Evolutionary conservation across 2,888 invertebrate species (phyloP).

Genomic region (Trachelus tabidus): DNA sequence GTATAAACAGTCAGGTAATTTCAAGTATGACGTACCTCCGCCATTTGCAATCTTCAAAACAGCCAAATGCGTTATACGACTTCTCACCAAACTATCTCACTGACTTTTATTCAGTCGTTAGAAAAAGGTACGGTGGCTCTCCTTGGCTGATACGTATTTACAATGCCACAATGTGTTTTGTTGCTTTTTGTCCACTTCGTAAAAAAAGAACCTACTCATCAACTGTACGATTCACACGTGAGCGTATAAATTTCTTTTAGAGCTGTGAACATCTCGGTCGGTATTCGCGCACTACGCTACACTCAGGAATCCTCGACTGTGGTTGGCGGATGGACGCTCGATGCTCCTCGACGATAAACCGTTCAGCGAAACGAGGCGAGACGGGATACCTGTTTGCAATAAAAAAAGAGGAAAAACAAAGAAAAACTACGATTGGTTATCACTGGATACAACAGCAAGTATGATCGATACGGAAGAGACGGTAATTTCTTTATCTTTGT

Average conservation of each 20-base stretch:
- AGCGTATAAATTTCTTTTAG: neutral
- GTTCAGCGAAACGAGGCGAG: neutral
- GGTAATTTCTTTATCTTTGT: neutral
- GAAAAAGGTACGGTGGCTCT: neutral
- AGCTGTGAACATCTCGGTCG: neutral
- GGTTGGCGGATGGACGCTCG: neutral
- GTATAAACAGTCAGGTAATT: neutral
- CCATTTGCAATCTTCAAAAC: neutral
- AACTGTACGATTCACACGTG: neutral
- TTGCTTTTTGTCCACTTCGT: neutral
- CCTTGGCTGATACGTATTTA: neutral
- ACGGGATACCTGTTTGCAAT: neutral
- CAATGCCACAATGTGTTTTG: neutral
- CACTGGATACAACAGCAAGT: neutral
- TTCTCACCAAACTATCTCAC: neutral
- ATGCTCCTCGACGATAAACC: neutral
- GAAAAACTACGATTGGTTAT: neutral
- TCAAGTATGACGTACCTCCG: neutral
- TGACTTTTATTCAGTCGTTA: neutral
- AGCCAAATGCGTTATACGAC: neutral
- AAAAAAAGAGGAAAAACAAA: neutral
- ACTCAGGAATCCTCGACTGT: neutral
- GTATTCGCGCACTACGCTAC: neutral
- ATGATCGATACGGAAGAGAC: neutral
- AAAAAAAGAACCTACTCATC: slow-evolving; percentile 10